Evolutionary conservation across 2,113 vertebrate genomes (phyloP).

Genomic region (Prinia subflava): DNA sequence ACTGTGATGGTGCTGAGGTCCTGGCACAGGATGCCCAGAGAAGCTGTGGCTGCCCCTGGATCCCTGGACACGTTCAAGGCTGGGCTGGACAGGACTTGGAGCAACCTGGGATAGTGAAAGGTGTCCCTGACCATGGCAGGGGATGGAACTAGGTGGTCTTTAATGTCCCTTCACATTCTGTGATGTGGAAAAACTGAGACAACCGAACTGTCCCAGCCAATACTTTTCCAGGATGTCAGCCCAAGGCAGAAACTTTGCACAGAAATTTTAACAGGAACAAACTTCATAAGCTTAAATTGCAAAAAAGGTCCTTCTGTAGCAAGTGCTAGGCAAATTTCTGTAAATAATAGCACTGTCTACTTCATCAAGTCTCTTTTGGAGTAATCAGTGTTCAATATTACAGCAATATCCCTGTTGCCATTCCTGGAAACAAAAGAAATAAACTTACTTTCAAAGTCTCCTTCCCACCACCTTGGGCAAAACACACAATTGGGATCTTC

Average conservation of each 20-base stretch:
- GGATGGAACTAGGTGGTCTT: neutral
- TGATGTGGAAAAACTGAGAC: neutral
- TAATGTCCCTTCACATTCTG: neutral
- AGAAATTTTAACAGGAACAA: neutral
- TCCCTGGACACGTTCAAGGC: neutral
- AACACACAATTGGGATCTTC: slow-evolving; percentile 81
- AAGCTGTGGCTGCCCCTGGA: neutral
- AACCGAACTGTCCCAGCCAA: neutral
- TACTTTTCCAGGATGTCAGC: neutral
- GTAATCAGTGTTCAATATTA: neutral
- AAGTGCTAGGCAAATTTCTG: neutral
- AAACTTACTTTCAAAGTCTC: slow-evolving; percentile 78
- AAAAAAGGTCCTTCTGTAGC: neutral
- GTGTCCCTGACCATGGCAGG: neutral
- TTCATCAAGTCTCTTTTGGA: neutral
- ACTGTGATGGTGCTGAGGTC: fast-evolving
- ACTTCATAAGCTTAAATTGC: neutral
- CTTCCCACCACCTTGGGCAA: slow-evolving; percentile 79
- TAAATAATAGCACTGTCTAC: neutral
- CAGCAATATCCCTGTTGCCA: neutral
- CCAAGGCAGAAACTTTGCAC: neutral
- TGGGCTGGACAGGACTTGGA: neutral
- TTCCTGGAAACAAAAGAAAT: neutral
- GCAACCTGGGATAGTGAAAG: fast-evolving
- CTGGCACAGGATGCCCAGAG: neutral